Evolutionary conservation across 2,888 invertebrate genomes (phyloP).

Genomic region (Boloria selene): DNA sequence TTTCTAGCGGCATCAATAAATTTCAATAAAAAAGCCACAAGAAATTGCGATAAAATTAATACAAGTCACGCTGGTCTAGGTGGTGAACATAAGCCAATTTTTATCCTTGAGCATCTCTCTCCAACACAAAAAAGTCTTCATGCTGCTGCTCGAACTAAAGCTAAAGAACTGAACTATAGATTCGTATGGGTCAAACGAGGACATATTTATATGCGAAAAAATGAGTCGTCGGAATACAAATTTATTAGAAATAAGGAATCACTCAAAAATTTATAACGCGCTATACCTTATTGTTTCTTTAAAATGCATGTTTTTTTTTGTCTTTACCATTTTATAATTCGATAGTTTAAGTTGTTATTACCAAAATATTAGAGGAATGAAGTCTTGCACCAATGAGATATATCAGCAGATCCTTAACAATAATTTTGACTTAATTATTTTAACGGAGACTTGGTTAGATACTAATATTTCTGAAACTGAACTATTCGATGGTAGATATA

Average conservation of each 20-base stretch:
- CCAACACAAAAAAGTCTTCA: constrained; percentile 40
- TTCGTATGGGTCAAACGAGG: constrained; percentile 25
- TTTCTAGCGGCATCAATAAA: constrained; percentile 14
- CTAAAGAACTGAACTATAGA: constrained; percentile 24
- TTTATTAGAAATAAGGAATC: constrained; percentile 13
- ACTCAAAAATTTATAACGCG: constrained; percentile 8
- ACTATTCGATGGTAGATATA: constrained; percentile 29
- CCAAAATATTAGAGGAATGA: neutral
- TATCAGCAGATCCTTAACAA: constrained; percentile 22
- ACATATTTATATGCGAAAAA: constrained; percentile 18
- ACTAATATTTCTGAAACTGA: constrained; percentile 26
- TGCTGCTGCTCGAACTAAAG: constrained; percentile 35
- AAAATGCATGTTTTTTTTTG: no score
- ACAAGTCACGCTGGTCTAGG: constrained; percentile 36
- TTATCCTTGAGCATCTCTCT: constrained; percentile 41
- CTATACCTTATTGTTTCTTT: no score
- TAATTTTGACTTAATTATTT: constrained; percentile 31
- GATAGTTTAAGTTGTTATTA: neutral
- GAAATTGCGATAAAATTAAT: constrained; percentile 33
- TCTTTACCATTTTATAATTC: no score
- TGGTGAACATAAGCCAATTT: constrained; percentile 37
- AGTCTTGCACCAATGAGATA: constrained; percentile 6
- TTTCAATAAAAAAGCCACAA: constrained; percentile 11
- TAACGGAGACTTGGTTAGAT: constrained; percentile 32
- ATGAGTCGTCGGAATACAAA: constrained; percentile 15